Conservation (phyloP, 1,140 invertebrate species). For the Aphaenogaster rudis region DNA sequence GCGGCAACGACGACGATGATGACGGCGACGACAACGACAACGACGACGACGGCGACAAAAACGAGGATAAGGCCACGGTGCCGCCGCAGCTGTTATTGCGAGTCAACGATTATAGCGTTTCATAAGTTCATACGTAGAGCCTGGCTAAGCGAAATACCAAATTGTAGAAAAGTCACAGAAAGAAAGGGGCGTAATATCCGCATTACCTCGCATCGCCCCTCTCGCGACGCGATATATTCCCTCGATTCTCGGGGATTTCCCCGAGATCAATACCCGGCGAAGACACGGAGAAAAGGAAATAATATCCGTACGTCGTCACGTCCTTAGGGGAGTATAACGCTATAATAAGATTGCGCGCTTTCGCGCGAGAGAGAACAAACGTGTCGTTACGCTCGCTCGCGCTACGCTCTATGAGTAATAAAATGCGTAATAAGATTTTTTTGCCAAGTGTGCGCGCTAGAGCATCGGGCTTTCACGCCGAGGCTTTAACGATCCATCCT, state of each 20-base stretch:
- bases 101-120: conserved; percentile 56
- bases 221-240: conserved; percentile 45
- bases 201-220: conserved; percentile 35
- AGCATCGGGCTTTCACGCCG: not conserved
- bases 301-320: conserved; percentile 58
- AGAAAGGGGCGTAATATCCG: conserved; percentile 52
- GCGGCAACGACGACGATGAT: not conserved
- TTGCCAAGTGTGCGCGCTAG: not conserved
- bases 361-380: conserved; percentile 2
- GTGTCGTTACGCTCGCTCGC: conserved; percentile 11
- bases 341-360: conserved; percentile 47
- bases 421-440: conserved; percentile 54
- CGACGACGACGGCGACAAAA: not conserved
- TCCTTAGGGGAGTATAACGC: conserved; percentile 57
- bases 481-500: conserved; percentile 24
- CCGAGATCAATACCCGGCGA: conserved; percentile 57
- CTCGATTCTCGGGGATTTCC: conserved; percentile 54
- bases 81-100: conserved; percentile 42
- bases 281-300: conserved; percentile 59
- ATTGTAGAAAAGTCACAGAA: conserved; percentile 34
- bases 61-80: not conserved
- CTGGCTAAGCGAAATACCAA: conserved; percentile 45
- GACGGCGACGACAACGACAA: not conserved
- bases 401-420: conserved; percentile 40
- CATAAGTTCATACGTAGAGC: conserved; percentile 53